Conservation (phyloP, 2,113 vertebrate species). For the Boleophthalmus pectinirostris region DNA sequence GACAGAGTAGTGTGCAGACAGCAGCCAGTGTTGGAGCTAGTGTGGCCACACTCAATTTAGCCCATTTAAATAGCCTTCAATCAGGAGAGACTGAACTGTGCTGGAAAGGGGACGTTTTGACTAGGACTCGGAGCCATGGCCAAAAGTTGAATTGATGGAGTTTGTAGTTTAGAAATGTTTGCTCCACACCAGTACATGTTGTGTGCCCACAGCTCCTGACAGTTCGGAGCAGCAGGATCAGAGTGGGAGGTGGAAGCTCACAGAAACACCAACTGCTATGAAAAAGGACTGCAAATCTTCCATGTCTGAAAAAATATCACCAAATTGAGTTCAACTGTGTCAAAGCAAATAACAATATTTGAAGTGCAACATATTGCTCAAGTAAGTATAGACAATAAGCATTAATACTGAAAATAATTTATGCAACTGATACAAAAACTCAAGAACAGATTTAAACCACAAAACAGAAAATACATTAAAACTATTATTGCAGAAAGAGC, state of each 20-base stretch:
- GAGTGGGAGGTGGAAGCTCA: slow-evolving; percentile 26
- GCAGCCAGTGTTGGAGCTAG: background rate
- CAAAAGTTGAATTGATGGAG: slow-evolving; percentile 6
- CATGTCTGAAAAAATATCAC: background rate
- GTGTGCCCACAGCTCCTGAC: slow-evolving; percentile 12
- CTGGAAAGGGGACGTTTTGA: background rate
- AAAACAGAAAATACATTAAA: no score
- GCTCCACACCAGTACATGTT: background rate
- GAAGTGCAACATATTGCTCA: no score
- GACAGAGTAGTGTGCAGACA: slow-evolving; percentile 44
- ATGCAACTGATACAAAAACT: no score
- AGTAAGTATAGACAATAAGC: no score
- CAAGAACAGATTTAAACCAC: no score
- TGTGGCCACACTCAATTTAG: slow-evolving; percentile 62
- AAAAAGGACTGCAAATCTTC: slow-evolving; percentile 21
- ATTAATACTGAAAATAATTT: no score
- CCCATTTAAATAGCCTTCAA: slow-evolving; percentile 65
- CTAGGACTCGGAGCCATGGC: slow-evolving; percentile 10
- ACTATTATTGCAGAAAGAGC: no score
- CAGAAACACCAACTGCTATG: slow-evolving; percentile 36
- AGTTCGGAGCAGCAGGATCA: slow-evolving; percentile 14
- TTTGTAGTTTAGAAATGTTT: background rate
- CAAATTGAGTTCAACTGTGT: background rate
- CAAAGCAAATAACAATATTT: no score
- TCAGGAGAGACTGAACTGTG: slow-evolving; percentile 33